phyloP scores from a whole-genome alignment of 2,113 vertebrate species.

The Promerops cafer region DNA sequence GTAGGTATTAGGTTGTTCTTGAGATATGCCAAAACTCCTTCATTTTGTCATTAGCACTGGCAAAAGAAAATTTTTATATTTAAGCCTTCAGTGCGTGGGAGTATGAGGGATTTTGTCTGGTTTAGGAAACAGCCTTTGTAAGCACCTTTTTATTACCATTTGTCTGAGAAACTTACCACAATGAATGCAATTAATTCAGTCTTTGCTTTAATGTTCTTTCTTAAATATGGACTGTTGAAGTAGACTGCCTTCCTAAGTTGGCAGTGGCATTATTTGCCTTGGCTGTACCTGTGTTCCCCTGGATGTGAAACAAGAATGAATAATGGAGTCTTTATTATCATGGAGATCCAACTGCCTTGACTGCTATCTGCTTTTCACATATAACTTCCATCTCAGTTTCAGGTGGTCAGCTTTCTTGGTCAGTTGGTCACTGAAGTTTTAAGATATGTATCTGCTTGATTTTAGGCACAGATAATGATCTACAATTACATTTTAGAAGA shows the following conservation, averaged over 20 bases:
- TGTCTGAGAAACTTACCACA: not conserved
- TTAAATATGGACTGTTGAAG: not conserved
- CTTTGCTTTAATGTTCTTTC: not conserved
- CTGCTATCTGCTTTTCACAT: not conserved
- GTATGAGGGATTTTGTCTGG: not conserved
- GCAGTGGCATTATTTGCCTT: not conserved
- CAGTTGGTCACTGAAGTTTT: not conserved
- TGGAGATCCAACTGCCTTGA: not conserved
- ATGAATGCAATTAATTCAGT: not conserved
- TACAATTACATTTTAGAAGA: not conserved
- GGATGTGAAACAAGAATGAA: not conserved
- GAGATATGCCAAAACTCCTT: not conserved
- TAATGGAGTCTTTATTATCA: not conserved
- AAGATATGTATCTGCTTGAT: not conserved
- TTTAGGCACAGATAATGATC: not conserved
- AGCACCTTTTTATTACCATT: not conserved
- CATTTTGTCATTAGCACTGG: not conserved
- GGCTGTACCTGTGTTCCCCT: not conserved
- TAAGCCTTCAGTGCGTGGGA: not conserved
- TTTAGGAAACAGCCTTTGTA: not conserved
- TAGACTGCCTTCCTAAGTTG: not conserved
- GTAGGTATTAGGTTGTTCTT: not conserved
- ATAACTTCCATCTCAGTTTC: not conserved
- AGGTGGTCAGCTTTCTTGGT: not conserved
- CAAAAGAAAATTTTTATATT: not conserved